phyloP scores from a whole-genome alignment of 92 coral and sea anemone species.

The Porites rus region DNA sequence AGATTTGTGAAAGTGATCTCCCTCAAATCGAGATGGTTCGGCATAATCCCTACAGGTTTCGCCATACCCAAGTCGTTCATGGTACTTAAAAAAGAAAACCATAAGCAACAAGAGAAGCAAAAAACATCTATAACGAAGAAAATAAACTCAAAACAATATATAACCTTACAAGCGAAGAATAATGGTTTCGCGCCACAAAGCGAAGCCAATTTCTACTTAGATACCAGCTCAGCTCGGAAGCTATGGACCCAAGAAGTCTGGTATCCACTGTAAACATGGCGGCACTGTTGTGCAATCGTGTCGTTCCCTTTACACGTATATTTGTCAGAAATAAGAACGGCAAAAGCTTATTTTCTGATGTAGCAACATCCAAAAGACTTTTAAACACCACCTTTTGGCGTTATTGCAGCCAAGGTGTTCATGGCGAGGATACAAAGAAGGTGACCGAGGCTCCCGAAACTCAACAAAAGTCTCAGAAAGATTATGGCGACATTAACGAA shows the following conservation, averaged over 20 bases:
- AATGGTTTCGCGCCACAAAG: conserved; percentile 37
- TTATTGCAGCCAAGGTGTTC: neutral
- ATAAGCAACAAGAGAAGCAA: neutral
- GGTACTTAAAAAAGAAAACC: neutral
- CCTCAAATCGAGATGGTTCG: conserved; percentile 87
- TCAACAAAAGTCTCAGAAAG: conserved; percentile 43
- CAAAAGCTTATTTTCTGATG: neutral
- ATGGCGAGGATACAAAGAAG: conserved; percentile 6
- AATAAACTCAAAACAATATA: neutral
- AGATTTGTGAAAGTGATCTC: conserved; percentile 91
- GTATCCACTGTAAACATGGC: conserved; percentile 70
- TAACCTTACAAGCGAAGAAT: neutral
- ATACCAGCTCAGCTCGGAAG: conserved; percentile 15
- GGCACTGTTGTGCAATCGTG: conserved; percentile 40
- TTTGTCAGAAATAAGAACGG: neutral
- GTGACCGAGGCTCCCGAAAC: conserved; percentile 29
- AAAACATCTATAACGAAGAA: neutral
- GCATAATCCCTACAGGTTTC: conserved; percentile 79
- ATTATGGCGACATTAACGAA: conserved; percentile 16
- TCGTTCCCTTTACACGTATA: neutral
- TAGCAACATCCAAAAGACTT: neutral
- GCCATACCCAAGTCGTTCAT: conserved; percentile 16
- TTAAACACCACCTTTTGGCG: neutral
- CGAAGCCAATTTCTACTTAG: neutral
- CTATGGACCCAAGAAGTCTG: neutral